Percentiles rank a stretch among this genome's conserved stretches.
Conservation (phyloP, 1,140 invertebrate species). For the Drosophila malerkotliana region DNA sequence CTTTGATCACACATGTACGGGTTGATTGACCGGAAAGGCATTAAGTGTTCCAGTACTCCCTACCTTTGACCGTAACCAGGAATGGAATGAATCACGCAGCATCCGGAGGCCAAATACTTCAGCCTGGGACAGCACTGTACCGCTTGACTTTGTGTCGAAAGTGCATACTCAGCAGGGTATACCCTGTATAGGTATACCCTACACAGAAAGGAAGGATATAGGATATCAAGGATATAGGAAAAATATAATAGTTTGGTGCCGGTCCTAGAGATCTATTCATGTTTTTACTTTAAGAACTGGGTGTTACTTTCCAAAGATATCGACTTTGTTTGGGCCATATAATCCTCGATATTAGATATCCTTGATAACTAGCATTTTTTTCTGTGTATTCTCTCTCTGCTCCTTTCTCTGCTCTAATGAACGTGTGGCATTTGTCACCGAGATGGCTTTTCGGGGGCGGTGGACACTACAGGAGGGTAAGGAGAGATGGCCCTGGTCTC, state of each 20-base stretch:
- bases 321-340: too few species aligned
- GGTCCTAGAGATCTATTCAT: too few species aligned
- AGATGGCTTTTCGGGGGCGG: background rate
- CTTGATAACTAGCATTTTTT: background rate
- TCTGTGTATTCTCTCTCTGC: background rate
- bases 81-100: constrained; percentile 28
- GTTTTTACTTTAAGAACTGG: too few species aligned
- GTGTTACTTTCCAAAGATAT: too few species aligned
- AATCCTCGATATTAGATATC: background rate
- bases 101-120: constrained; percentile 25
- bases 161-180: constrained; percentile 45
- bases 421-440: constrained; percentile 47
- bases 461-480: background rate
- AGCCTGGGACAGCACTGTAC: constrained; percentile 5
- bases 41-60: constrained; percentile 17
- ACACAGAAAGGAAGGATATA: background rate
- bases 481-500: background rate
- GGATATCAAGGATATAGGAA: background rate
- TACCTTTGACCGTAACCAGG: constrained; percentile 5
- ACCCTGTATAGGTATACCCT: background rate
- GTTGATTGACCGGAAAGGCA: constrained; percentile 64
- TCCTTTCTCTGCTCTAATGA: constrained; percentile 20
- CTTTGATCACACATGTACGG: constrained; percentile 48
- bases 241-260: too few species aligned
- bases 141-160: constrained; percentile 9